Evolutionary conservation across 1,140 invertebrate species (phyloP), one percentile per base, ranked within the genome.

Genomic region (Drosophila parabipectinata): DNA sequence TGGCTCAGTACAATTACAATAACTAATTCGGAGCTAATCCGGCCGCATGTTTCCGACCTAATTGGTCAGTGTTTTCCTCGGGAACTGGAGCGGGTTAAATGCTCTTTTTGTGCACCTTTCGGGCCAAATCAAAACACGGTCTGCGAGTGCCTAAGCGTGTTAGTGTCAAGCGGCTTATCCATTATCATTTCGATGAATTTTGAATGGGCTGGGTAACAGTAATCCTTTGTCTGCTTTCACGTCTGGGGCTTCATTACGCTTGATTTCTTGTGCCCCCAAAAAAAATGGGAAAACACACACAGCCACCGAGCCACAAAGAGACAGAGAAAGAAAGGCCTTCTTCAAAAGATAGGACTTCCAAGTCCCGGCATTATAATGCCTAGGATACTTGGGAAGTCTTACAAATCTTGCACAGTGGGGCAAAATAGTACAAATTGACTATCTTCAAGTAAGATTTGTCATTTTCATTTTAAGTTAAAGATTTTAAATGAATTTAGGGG

Each of bases 161-260:
- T 62, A 59, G 41, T 57, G 44, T 45, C 52, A 56, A 61, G 72
- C 63, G 58, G 57, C 64, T 59, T 72, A 81, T 81, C 63, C 60
- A 72, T 79, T 84, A 72, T 79, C 55, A 76, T 76, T 73, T 41
- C 64, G 41, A 62, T 64, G 55, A 77, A 79, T 60, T 72, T 79
- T 63, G 32, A 52, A 58, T 59, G 71, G 56, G 30, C 12, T 28
- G 45, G 41, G 21, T 12, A 51, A 21, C 8, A 37, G 28, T 14
- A 39, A 41, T 18, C 47, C 50, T 61, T 72, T 73, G 71, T 74
- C 34, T 61, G 58, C 24, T 14, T 21, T 18, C 21, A 15, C 15
- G 59, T 21, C 26, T 71, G 68, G 66, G 71, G 82, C 83, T 87
- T 87, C 83, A 79, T 88, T 88, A 76, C 83, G 83, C 82, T 87